Percentiles rank a stretch among this genome's conserved stretches.
Evolutionary conservation across 2,797 vertebrate genomes (phyloP).

Genomic region (Novumbra hubbsi): DNA sequence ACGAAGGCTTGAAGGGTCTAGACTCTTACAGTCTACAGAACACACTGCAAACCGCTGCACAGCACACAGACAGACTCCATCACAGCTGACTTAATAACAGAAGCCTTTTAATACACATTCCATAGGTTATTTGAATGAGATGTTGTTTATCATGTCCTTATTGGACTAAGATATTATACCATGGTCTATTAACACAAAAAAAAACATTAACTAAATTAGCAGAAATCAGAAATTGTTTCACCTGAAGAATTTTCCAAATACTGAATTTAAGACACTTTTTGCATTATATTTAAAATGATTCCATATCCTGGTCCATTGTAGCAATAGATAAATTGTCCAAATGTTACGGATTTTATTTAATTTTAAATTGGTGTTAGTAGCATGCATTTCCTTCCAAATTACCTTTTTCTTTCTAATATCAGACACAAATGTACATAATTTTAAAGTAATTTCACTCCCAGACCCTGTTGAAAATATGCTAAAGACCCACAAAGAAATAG

Average conservation of each 20-base stretch:
- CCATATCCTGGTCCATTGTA: not conserved
- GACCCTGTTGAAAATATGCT: conserved; percentile 59
- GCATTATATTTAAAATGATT: not conserved
- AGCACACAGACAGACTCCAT: not conserved
- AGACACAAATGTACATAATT: not conserved
- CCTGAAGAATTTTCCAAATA: no score
- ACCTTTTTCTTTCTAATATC: not conserved
- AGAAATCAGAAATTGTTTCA: no score
- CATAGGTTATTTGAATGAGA: no score
- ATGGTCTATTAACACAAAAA: no score
- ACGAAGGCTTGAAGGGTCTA: conserved; percentile 43
- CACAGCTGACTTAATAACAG: not conserved
- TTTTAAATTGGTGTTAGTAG: not conserved
- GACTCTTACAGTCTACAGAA: conserved; percentile 37
- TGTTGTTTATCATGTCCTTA: no score
- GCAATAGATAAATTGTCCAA: not conserved
- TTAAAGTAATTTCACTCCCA: conserved; percentile 39
- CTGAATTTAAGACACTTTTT: no score
- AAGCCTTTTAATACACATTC: not conserved
- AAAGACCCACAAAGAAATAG: conserved; percentile 39
- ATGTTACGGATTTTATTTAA: not conserved
- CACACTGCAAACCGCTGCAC: not conserved
- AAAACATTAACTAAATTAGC: no score
- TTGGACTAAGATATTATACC: no score
- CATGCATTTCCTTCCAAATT: not conserved